Evolutionary conservation across 2,888 invertebrate species (phyloP), one percentile per base, ranked within the genome.

Genomic region (Athalia cordata): DNA sequence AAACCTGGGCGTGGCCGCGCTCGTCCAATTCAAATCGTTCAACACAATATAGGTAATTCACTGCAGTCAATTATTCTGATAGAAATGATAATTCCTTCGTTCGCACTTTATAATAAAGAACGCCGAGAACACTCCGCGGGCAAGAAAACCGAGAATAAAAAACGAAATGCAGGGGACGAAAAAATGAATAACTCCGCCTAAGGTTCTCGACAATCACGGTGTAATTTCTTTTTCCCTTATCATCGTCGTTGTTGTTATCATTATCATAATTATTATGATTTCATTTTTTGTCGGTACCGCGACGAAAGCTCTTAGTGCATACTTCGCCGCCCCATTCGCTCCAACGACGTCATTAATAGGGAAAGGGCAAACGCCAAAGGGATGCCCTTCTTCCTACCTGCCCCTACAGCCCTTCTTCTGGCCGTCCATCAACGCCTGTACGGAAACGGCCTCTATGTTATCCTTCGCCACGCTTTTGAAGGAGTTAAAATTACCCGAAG

Each of bases 401-500:
- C 29, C 29, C 29, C 29, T 29, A 29, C 29, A 29, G 29, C 29
- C 29, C 29, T 29, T 29, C 29, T 29, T 29, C 29, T 29, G 29
- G 62, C 15, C 59, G 59, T 13, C 2, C 13, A 59, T 59, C 59
- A 29, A 7, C 9, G 8, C 3, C 29, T 9, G 8, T 15, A 62
- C 8, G 62, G 62, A 3, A 62, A 62, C 8, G 62, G 29, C 5
- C 43, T 45, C 7, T 29, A 11, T 45, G 29, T 29, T 29, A 64
- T 45, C 29, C 5, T 45, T 64, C 43, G 43, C 9, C 45, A 11
- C 11, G 43, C 64, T 45, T 45, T 43, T 64, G n/a, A n/a, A 45
- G 45, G 11, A 64, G 47, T 64, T 2, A 64, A n/a, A 64, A 64
- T 64, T 64, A 64, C 5, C 64, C 64, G 64, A n/a, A 64, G 11